Base-by-base conservation (phyloP, 2,113 vertebrate species). In the Sorex fumeus region DNA sequence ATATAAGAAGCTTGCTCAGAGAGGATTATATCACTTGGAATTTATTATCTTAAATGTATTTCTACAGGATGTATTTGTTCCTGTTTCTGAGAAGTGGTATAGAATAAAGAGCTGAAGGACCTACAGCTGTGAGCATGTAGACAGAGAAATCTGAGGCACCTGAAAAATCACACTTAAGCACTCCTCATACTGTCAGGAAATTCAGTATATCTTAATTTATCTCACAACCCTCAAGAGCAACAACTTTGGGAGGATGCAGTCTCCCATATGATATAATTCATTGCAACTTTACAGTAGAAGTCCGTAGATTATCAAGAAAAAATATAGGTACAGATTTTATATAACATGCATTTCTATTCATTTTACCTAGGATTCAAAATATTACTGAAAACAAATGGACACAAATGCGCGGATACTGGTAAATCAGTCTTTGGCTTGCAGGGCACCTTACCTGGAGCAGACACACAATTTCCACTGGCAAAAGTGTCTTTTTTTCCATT, bases 171-270 rank as follows among this genome's bases (percentile, higher is more conserved):
- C 25, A 84, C 8, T 19, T 90, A 57, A 62, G 79, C 8, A 67
- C 16, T 87, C 62, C 34, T 84, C 6, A 80, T 10, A 47, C 27
- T 74, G 27, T 28, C 50, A 76, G 84, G 2, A 34, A 88, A 91
- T 32, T 88, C 34, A 71, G 57, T 25, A 43, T 66, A 7, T 85
- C 43, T 91, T 80, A 85, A 16, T 27, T 74, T 87, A 84, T 13
- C 19, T 87, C 72, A 79, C 79, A 69, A 13, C 3, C 18, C 64
- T 83, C 57, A 87, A n/a, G 81, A 66, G 57, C 80, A 93, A 32
- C 7, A 75, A 15, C 23, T 70, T n/a, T 76, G 40, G 43, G 16
- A 60, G 27, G 23, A 50, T 72, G 9, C 18, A 70, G 0, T 62
- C 15, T 82, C 40, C 40, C 40, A 40, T 40, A 40, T 70, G 75